These are phyloP conservation scores for Ornithorhynchus anatinus DNA, from an alignment of 2,113 vertebrate species.

Conservation along the genomic window DNA sequence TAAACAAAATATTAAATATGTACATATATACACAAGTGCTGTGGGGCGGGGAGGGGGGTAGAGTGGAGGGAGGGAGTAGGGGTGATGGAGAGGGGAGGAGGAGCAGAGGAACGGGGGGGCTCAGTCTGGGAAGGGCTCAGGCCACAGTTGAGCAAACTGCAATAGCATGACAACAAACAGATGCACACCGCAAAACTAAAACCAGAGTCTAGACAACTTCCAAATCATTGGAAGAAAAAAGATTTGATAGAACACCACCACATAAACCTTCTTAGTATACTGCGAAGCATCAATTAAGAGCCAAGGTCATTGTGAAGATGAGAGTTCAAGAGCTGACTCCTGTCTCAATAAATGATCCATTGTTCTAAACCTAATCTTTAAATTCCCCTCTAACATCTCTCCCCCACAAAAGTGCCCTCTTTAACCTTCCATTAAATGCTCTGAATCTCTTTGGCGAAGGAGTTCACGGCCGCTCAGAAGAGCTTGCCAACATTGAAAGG, in stretches of 20 bases:
- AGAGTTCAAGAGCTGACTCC: not conserved
- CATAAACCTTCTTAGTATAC: conserved; percentile 37
- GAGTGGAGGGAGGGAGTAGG: too few species aligned
- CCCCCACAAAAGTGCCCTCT: not conserved
- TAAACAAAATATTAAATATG: too few species aligned
- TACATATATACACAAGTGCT: too few species aligned
- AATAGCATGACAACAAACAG: too few species aligned
- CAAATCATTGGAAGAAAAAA: too few species aligned
- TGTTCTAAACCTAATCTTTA: not conserved
- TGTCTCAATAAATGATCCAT: not conserved
- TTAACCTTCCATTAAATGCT: not conserved
- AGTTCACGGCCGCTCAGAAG: not conserved
- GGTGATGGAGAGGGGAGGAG: too few species aligned
- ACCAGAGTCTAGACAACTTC: too few species aligned
- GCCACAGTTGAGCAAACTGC: too few species aligned
- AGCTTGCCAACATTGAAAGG: not conserved
- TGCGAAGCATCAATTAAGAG: conserved; percentile 28
- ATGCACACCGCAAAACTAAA: too few species aligned
- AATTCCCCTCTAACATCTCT: not conserved
- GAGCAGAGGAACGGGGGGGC: too few species aligned
- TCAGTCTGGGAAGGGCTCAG: too few species aligned
- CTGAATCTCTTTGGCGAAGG: not conserved
- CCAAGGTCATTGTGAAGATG: not conserved
- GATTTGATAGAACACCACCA: conserved; percentile 1
- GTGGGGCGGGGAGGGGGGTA: too few species aligned